Base-by-base conservation (phyloP, 1,140 invertebrate genomes). In the Trachymyrmex cornetzi region DNA sequence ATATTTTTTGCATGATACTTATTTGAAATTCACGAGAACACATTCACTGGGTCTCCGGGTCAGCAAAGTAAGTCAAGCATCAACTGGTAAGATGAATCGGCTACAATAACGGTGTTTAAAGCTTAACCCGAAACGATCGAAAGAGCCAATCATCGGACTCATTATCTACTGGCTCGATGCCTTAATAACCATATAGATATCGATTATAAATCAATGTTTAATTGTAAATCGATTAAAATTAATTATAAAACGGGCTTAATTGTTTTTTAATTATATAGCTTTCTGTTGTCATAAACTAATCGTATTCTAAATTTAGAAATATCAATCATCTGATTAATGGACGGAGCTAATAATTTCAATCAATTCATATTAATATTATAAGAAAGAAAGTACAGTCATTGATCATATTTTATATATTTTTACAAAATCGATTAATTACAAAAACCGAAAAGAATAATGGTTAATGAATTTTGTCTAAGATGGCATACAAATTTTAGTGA, bases 31-130 rank as follows among this genome's bases (percentile, higher is more conserved):
- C 92, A 93, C 53, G 53, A 12, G 84, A 91, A 82, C 87, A 92
- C 87, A 87, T 91, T 94, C 92, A 94, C 92, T 95, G 92, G 94
- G 94, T 95, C 94, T 95, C 90, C 93, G 89, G 94, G 95, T 95
- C 94, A 95, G 91, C 87, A 66, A 95, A 94, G 94, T 95, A 94
- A 95, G 94, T 91, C 93, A 93, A 90, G 88, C 79, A 89, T 88
- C 91, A 87, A 82, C 90, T 66, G n/a, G 89, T 69, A 69, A 69
- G 85, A 90, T 90, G 86, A 82, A 88, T 85, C 71, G 87, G 88
- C 74, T 55, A 87, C 27, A 79, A 30, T 91, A 91, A 91, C 89
- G 90, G 90, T 88, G 64, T 72, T 57, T 22, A 44, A 79, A 66
- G 55, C 27, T 67, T 59, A 55, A 59, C 55, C 55, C 48, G 67